Conservation (phyloP, 2,113 vertebrate species). For the Lamprotornis superbus region DNA sequence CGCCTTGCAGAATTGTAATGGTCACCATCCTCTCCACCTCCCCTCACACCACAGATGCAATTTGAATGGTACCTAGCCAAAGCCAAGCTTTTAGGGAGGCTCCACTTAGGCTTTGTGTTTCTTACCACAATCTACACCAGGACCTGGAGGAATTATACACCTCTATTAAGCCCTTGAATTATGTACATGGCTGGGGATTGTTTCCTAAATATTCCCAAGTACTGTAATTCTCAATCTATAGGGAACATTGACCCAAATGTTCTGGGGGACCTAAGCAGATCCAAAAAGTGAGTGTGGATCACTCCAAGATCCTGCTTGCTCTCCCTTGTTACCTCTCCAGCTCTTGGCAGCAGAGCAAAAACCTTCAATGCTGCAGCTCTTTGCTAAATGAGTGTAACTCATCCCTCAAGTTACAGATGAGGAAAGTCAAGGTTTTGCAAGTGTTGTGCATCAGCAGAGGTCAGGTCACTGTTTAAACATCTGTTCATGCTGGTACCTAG, state of each 20-base stretch:
- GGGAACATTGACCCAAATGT: not conserved
- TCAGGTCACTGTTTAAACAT: not conserved
- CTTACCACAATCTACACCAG: not conserved
- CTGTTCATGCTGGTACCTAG: not conserved
- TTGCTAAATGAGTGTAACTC: not conserved
- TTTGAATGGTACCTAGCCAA: not conserved
- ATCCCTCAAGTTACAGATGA: not conserved
- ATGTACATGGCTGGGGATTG: not conserved
- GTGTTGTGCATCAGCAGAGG: not conserved
- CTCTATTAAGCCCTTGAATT: not conserved
- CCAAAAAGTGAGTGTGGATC: not conserved
- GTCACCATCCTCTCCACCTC: not conserved
- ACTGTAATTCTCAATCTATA: not conserved
- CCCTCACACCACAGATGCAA: not conserved
- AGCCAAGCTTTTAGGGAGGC: not conserved
- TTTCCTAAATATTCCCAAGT: not conserved
- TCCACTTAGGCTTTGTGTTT: not conserved
- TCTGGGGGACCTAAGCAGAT: not conserved
- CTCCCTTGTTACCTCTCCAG: not conserved
- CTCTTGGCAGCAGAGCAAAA: not conserved
- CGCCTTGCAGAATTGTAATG: not conserved
- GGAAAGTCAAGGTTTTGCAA: not conserved
- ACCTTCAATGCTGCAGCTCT: not conserved
- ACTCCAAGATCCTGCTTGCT: too few species aligned
- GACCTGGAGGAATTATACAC: not conserved